Evolutionary conservation across 1,140 invertebrate species (phyloP).

Genomic region (Microplitis demolitor): DNA sequence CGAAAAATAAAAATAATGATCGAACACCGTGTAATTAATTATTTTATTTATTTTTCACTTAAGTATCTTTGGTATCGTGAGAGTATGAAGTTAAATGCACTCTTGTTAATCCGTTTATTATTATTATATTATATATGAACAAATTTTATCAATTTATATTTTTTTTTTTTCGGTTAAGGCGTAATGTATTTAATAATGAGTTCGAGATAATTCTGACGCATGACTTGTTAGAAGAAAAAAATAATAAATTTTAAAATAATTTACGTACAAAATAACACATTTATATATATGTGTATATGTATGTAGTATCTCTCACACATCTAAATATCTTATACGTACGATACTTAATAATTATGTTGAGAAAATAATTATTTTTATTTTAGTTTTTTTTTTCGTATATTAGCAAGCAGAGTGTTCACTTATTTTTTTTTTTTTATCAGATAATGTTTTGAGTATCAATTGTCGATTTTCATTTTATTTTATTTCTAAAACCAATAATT

Average conservation of each 20-base stretch:
- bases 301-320: constrained; percentile 4
- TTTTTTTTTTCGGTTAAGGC: too few relatives aligned
- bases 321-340: constrained; percentile 33
- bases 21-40: too few relatives aligned
- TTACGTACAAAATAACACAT: background rate
- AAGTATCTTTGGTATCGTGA: constrained; percentile 2
- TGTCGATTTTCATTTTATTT: too few relatives aligned
- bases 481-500: too few relatives aligned
- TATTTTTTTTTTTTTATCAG: too few relatives aligned
- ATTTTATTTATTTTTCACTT: too few relatives aligned
- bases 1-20: too few relatives aligned
- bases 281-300: background rate
- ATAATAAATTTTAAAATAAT: background rate
- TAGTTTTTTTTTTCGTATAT: constrained; percentile 30
- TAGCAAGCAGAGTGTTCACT: constrained; percentile 41
- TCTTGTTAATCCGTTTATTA: background rate
- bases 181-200: background rate
- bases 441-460: too few relatives aligned
- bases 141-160: background rate
- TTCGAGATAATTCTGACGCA: background rate
- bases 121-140: background rate
- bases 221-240: background rate
- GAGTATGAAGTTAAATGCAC: constrained; percentile 13
- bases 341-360: constrained; percentile 58
- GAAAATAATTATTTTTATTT: constrained; percentile 58